Evolutionary conservation across 2,888 invertebrate species (phyloP), one percentile per base, ranked within the genome.

Genomic region (Venustoraphidia nigricollis): DNA sequence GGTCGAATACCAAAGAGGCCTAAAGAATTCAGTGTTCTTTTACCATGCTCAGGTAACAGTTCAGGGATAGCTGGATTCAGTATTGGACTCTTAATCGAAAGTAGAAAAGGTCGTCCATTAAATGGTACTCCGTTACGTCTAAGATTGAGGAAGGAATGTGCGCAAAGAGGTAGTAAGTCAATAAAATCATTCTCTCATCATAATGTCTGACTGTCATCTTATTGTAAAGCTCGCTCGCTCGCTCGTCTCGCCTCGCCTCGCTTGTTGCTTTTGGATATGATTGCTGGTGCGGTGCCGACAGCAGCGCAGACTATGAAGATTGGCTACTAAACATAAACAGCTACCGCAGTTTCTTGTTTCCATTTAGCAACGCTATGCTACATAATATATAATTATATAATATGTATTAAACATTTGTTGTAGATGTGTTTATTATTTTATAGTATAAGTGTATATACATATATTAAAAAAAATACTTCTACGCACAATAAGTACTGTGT

Each of bases 111-210:
- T 53, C 76, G 79, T 63, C 81, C 87, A 53, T 69, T 92, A 58
- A 83, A 84, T 62, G 91, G 91, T 61, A 92, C 90, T 61, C 92
- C 92, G 52, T 71, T 93, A 59, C 77, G 88, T 60, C 75, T 92
- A 63, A 83, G 82, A 68, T 76, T 92, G 65, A 81, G 87, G 70
- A 92, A 92, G 79, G 91, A 92, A 77, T 93, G 92, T 76, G 83
- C 87, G 67, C 85, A 86, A 75, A 83, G 87, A 81, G 87, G 88
- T 87, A 81, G 27, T 27, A 27, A 27, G 27, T 27, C 27, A 27
- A 27, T 27, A 27, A 27, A 27, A 27, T 27, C 27, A 27, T 27
- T 27, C 27, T 27, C 27, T 27, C 27, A 27, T 27, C 27, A 27
- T 27, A 27, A 6, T 6, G 6, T 27, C 27, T 27, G 27, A 27